Base-by-base conservation (phyloP, 2,888 invertebrate genomes). In the Polia nebulosa region DNA sequence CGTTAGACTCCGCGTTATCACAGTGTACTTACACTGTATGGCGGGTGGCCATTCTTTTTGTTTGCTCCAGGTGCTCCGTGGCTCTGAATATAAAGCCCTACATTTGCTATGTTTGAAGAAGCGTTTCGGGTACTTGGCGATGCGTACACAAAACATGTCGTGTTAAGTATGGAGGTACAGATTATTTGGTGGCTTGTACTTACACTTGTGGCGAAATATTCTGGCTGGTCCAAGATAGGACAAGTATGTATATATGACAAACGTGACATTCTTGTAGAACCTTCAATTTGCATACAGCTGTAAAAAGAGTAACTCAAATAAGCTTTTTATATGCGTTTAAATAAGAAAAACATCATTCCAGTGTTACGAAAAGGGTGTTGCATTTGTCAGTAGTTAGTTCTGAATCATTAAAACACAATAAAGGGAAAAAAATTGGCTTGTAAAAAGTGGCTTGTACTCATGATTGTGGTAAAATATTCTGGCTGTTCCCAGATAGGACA, bases 51-150 rank as follows among this genome's bases (percentile, higher is more conserved):
- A 79, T 83, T 84, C 79, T 83, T 85, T 83, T 58, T 72, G 75
- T 85, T 80, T 84, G 72, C 76, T 68, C 81, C 87, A 86, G 87
- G 88, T 89, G 88, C 77, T 83, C 56, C 81, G 82, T 86, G 85
- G 81, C 82, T 82, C 69, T 82, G 85, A 87, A 87, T 88, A 85
- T 84, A 85, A 84, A 86, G 76, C 83, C 81, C 69, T 80, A 72
- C 82, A 83, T 84, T 77, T 76, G 69, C 80, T 80, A 85, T 87
- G 85, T 88, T 88, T 88, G 84, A 82, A 83, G 78, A 86, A 80
- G 82, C 82, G 84, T 85, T 67, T 53, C 39, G 53, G 44, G 55
- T 36, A 36, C 57, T 58, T 75, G 29, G 41, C 34, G 17, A 9
- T 29, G 34, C n/a, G 57, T 49, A 53, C 29, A 68, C 29, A 41